Evolutionary conservation across 2,113 vertebrate genomes (phyloP), one percentile per base, ranked within the genome.

Genomic region (Prietella phreatophila): DNA sequence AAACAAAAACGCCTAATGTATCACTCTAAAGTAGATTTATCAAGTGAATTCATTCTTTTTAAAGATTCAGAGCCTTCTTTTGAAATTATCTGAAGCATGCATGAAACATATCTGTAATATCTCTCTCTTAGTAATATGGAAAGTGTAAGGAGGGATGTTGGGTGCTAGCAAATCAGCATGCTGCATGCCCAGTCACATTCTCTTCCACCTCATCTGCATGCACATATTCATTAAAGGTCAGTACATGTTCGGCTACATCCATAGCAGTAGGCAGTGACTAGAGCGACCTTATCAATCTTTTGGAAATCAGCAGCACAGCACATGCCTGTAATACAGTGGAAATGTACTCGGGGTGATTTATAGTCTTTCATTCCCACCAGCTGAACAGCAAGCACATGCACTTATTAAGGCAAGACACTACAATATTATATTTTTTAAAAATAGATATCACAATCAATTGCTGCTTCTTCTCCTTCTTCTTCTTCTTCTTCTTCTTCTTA

Each of bases 141-240:
- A 6, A 20, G 30, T 58, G 20, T 11, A 53, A 73, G 19, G 67
- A 85, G 50, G 30, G 53, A 36, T 58, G 30, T n/a, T 56, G 15
- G 6, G 27, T 63, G 25, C 71, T 61, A 33, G 33, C 36, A 76
- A 33, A 79, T 78, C 67, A 75, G 84, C 89, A 89, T 61, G 75
- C 75, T 78, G 42, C 75, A 78, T 78, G 75, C 75, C 75, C 42
- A 78, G 75, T 78, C 65, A 81, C 86, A 85, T n/a, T 75, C 76
- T 82, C 55, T 79, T 71, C 17, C 17, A 76, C 69, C 50, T 84
- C 15, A 60, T 36, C 67, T 81, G 22, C 89, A 85, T 75, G 82
- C 89, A 90, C 73, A 71, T 50, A 58, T 55, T 82, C 53, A 87
- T 63, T 75, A 71, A 85, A 75, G 82, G 25, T 87, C 65, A 17